phyloP scores from a whole-genome alignment of 2,797 vertebrate species.

The Falco naumanni region DNA sequence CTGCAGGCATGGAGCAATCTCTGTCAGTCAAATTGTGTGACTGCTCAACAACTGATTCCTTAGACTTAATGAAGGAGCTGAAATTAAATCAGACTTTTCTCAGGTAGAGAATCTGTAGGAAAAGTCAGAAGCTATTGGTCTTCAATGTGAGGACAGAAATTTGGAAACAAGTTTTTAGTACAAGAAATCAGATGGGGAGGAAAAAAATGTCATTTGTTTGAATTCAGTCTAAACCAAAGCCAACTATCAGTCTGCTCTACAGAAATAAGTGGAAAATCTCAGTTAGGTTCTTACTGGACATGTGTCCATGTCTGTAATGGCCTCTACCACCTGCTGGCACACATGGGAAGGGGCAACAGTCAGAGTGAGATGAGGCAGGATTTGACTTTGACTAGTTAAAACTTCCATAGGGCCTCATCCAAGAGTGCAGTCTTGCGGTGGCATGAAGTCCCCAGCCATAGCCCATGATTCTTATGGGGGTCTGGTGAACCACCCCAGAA shows the following conservation, averaged over 20 bases:
- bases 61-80: background rate
- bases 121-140: background rate
- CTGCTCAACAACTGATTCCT: background rate
- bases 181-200: background rate
- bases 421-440: background rate
- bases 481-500: background rate
- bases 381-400: background rate
- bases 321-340: background rate
- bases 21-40: background rate
- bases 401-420: background rate
- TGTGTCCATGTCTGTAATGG: background rate
- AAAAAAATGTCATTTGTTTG: background rate
- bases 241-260: background rate
- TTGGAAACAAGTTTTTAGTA: background rate
- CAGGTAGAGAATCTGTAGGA: background rate
- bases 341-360: background rate
- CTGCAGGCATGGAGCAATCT: background rate
- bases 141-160: background rate
- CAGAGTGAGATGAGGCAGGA: background rate
- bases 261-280: background rate
- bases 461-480: accelerated
- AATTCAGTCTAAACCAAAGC: background rate
- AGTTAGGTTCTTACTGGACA: background rate
- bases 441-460: background rate
- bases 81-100: background rate